Base-by-base conservation (phyloP, 1,140 invertebrate species). In the Triops longicaudatus region DNA sequence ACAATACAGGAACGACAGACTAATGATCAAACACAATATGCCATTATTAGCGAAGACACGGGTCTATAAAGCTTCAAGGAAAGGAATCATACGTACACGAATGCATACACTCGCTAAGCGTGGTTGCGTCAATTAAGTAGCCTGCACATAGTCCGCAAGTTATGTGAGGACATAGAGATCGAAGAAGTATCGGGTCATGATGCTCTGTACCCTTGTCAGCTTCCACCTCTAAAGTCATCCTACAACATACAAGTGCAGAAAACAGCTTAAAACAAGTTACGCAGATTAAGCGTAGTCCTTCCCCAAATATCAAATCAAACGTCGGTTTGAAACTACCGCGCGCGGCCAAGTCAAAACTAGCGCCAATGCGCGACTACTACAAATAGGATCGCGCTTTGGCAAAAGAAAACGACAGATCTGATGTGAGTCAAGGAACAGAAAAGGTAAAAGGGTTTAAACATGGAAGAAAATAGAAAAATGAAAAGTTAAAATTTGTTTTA, bases 71-170 rank as follows among this genome's bases (percentile, higher is more conserved):
- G 0, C 10, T 1, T n/a, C 5, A 63, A 44, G 17, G 5, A 63
- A 63, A 63, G 22, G 17, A 63, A 22, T 14, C 17, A 74, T 81
- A 90, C 90, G 91, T 87, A 93, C 91, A 97, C 26, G 95, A 95
- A 85, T 98, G 96, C 79, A 97, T 88, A 88, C 96, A 98, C 85
- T 95, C 93, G 43, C 94, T 93, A 74, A 98, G 95, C 71, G 95
- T 96, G 9, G 95, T 97, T 4, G 96, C 96, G 85, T 98, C 95
- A 78, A 98, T 92, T 81, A 96, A 91, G 82, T 98, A 98, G 26
- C 96, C 96, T 78, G 89, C 88, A 85, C 96, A 98, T 73, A 98
- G 84, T 75, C 88, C 88, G 85, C 96, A 98, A 22, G 88, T 89
- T 73, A 95, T 83, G 81, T 91, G 89, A 7, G 88, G 86, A 81